Conservation (phyloP, 92 coral and sea anemone species). For the Isaurus tuberculatus region DNA sequence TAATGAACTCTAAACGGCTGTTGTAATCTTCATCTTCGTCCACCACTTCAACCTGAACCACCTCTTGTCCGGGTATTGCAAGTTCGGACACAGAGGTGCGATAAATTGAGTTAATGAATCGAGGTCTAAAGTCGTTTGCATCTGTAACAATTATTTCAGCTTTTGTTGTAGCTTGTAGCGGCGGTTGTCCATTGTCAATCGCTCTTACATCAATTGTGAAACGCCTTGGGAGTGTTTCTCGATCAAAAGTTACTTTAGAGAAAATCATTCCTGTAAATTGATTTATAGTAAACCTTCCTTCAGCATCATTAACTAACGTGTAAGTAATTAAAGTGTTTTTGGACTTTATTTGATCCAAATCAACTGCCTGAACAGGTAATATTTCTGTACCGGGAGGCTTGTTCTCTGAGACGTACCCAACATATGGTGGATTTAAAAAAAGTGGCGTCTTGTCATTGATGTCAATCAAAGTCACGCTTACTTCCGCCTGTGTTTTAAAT, state of each 20-base stretch:
- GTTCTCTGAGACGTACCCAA: slow-evolving; percentile 72
- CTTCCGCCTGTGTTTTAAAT: slow-evolving; percentile 66
- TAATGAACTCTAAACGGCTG: slow-evolving; percentile 69
- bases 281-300: slow-evolving; percentile 72
- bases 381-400: slow-evolving; percentile 78
- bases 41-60: slow-evolving; percentile 65
- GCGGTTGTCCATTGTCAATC: slow-evolving; percentile 80
- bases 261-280: slow-evolving; percentile 63
- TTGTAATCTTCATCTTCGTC: slow-evolving; percentile 72
- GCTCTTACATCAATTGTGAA: slow-evolving; percentile 77
- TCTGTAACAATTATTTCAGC: slow-evolving; percentile 72
- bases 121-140: slow-evolving; percentile 81
- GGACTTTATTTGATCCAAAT: slow-evolving; percentile 76
- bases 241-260: slow-evolving; percentile 64
- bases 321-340: slow-evolving; percentile 75
- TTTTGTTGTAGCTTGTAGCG: slow-evolving; percentile 61
- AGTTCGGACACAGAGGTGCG: slow-evolving; percentile 77
- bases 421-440: slow-evolving; percentile 87
- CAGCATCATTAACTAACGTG: slow-evolving; percentile 74
- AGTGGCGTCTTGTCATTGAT: slow-evolving; percentile 81
- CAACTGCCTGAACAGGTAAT: slow-evolving; percentile 82
- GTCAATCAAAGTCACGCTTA: slow-evolving; percentile 74
- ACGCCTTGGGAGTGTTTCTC: slow-evolving; percentile 56
- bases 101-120: slow-evolving; percentile 57
- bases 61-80: slow-evolving; percentile 69